Conservation (phyloP, 2,888 invertebrate species). For the Strigamia crassipes region DNA sequence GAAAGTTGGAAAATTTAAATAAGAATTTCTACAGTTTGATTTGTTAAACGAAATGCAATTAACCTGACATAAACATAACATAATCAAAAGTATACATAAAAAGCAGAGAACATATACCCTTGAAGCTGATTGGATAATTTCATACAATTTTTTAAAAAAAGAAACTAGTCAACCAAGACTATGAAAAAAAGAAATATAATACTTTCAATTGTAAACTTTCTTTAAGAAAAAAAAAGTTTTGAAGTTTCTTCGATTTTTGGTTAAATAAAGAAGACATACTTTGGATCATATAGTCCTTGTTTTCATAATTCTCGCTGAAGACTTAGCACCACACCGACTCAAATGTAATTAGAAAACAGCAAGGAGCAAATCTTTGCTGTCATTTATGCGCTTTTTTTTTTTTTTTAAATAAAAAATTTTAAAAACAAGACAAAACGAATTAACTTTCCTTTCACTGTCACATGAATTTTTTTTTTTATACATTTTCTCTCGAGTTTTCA, state of each 20-base stretch:
- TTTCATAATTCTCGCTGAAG: neutral
- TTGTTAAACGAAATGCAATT: neutral
- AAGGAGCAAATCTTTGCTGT: neutral
- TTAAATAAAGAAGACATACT: neutral
- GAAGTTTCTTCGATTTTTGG: too few relatives aligned
- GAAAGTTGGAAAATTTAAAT: neutral
- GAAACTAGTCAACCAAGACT: neutral
- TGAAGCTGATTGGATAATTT: neutral
- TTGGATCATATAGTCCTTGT: neutral
- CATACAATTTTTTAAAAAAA: neutral
- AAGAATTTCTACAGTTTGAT: neutral
- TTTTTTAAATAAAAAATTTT: neutral
- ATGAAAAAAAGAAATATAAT: neutral
- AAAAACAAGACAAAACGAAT: conserved; percentile 41
- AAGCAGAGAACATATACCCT: neutral
- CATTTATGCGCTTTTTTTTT: conserved; percentile 7
- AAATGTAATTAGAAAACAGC: conserved; percentile 33
- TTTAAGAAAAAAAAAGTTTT: too few relatives aligned
- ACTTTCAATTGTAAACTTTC: neutral
- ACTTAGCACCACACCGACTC: neutral
- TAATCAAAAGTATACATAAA: neutral
- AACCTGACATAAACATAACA: too few relatives aligned
- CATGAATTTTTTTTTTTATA: neutral
- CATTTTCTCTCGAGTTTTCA: conserved; percentile 15
- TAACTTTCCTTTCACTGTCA: conserved; percentile 24